These are phyloP conservation scores for Unio delphinus DNA, from an alignment of 2,888 invertebrate genomes.

Conservation along the genomic window DNA sequence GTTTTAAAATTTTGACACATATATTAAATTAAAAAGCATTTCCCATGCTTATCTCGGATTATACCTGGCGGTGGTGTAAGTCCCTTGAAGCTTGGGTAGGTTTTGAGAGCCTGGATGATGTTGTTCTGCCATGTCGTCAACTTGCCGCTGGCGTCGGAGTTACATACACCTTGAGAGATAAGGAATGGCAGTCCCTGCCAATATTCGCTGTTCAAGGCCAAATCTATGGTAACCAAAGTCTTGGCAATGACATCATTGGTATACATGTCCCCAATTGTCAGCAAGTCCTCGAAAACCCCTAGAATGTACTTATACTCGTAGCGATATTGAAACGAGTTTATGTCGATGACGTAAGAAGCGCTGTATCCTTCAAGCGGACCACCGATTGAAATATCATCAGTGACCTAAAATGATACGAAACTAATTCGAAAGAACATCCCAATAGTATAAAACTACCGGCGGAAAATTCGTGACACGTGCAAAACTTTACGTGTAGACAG, in stretches of 20 bases:
- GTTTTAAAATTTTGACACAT: too few relatives aligned
- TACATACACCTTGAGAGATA: conserved; percentile 23
- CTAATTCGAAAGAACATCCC: too few relatives aligned
- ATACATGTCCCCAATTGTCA: conserved; percentile 25
- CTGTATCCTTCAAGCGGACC: conserved; percentile 25
- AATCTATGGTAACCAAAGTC: conserved; percentile 26
- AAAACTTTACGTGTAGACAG: too few relatives aligned
- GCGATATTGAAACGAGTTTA: conserved; percentile 30
- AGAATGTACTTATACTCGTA: conserved; percentile 31
- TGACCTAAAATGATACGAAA: conserved; percentile 12
- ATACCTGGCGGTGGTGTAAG: conserved; percentile 20
- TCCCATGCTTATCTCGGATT: not conserved
- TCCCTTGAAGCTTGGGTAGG: conserved; percentile 22
- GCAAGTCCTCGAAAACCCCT: conserved; percentile 26
- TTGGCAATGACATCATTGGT: conserved; percentile 32
- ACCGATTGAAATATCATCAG: conserved; percentile 30
- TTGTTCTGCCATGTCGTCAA: conserved; percentile 21
- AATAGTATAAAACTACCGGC: too few relatives aligned
- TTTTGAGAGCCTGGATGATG: conserved; percentile 20
- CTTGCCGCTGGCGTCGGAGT: conserved; percentile 7
- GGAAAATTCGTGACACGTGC: too few relatives aligned
- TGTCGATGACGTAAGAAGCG: conserved; percentile 28
- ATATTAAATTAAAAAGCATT: too few relatives aligned
- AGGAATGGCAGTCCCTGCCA: conserved; percentile 21
- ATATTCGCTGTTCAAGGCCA: conserved; percentile 26